Percentiles rank a stretch among this genome's conserved stretches.
Evolutionary conservation across 2,797 vertebrate genomes (phyloP).

Genomic region (Phoeniculus purpureus): DNA sequence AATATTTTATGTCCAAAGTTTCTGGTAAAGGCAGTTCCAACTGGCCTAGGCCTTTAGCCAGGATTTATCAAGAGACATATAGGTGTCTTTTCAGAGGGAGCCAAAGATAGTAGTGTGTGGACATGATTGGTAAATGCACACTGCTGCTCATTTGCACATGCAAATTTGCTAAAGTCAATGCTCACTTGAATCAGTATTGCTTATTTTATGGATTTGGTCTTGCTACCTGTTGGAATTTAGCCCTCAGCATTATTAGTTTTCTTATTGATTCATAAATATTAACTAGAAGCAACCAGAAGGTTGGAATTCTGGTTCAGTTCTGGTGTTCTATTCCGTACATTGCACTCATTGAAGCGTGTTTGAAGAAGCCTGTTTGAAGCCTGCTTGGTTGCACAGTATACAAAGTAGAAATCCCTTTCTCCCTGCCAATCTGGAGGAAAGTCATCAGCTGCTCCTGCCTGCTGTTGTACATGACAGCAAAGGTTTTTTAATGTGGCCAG

Average conservation of each 20-base stretch:
- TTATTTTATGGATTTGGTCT: not conserved
- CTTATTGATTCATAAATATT: not conserved
- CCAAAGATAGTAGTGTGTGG: not conserved
- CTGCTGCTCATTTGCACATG: conserved; percentile 19
- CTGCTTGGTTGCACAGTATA: not conserved
- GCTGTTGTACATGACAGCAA: accelerated
- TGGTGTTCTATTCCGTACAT: not conserved
- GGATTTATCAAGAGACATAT: conserved; percentile 37
- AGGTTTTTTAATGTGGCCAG: not conserved
- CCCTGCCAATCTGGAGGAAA: not conserved
- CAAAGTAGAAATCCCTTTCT: not conserved
- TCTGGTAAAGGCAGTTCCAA: conserved; percentile 9
- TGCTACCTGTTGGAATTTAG: not conserved
- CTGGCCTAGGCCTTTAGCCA: conserved; percentile 23
- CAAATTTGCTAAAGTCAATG: conserved; percentile 32
- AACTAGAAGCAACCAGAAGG: not conserved
- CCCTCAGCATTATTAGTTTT: not conserved
- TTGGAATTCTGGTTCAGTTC: not conserved
- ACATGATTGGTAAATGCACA: not conserved
- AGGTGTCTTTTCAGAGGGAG: conserved; percentile 38
- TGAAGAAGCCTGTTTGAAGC: not conserved
- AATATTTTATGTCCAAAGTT: conserved; percentile 5
- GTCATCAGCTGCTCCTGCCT: not conserved
- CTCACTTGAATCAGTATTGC: not conserved
- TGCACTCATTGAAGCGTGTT: accelerated